Evolutionary conservation across 2,888 invertebrate species (phyloP).

Genomic region (Heteromyza rotundicornis): DNA sequence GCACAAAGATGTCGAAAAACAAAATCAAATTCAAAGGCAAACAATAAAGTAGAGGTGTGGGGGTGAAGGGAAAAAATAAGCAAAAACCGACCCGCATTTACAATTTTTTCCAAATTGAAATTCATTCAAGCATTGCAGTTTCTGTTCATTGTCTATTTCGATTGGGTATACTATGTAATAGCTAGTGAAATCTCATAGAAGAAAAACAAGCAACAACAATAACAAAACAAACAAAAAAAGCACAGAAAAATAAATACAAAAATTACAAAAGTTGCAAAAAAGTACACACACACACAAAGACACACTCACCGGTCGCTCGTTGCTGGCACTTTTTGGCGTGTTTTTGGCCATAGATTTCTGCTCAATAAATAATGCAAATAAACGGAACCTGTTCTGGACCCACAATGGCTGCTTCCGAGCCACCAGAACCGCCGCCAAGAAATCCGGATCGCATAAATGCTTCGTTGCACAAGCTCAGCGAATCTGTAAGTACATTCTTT

Average conservation of each 20-base stretch:
- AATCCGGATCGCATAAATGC: slow-evolving; percentile 64
- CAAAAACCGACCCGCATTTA: neutral
- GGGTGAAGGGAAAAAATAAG: neutral
- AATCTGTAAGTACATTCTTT: slow-evolving; percentile 58
- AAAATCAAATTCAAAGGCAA: neutral
- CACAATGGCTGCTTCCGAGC: slow-evolving; percentile 63
- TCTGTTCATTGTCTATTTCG: neutral
- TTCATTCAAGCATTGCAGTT: slow-evolving; percentile 8
- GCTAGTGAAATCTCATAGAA: too few species aligned
- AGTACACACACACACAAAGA: neutral
- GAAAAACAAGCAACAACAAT: too few species aligned
- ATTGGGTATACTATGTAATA: neutral
- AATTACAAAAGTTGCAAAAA: neutral
- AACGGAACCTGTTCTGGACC: slow-evolving; percentile 61
- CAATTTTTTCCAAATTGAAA: neutral
- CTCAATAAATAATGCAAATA: slow-evolving; percentile 59
- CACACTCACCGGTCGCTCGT: slow-evolving; percentile 4
- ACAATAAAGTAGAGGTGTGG: neutral
- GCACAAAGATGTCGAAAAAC: neutral
- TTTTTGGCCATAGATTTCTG: neutral
- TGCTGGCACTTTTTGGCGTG: slow-evolving; percentile 14
- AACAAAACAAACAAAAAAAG: neutral
- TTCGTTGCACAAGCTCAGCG: slow-evolving; percentile 61
- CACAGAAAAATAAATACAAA: neutral
- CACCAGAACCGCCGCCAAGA: slow-evolving; percentile 63